phyloP scores from a whole-genome alignment of 1,140 invertebrate species.

The Drosophila erecta region DNA sequence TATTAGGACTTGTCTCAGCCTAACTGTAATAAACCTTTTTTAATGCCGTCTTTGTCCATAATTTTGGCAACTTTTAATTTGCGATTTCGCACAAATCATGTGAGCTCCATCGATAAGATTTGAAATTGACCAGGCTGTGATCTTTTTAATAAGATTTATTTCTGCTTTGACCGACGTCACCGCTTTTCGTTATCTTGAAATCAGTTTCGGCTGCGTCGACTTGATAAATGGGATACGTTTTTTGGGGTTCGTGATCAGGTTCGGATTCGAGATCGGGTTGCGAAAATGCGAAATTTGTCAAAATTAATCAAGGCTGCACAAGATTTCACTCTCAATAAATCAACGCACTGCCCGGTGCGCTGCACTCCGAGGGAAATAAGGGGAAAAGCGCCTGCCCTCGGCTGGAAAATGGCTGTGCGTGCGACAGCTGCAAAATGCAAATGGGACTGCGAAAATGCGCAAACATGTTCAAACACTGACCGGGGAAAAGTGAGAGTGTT shows the following conservation, averaged over 20 bases:
- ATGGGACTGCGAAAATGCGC: constrained; percentile 42
- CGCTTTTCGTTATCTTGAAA: constrained; percentile 26
- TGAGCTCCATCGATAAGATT: constrained; percentile 23
- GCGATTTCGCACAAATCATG: constrained; percentile 27
- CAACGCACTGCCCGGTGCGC: constrained; percentile 39
- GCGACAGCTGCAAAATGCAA: constrained; percentile 64
- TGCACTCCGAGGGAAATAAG: constrained; percentile 12
- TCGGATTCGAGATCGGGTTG: constrained; percentile 28
- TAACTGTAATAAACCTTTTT: constrained; percentile 11
- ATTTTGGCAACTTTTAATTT: constrained; percentile 22
- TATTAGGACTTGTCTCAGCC: constrained; percentile 3
- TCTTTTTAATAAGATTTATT: constrained; percentile 20
- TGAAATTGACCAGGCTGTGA: constrained; percentile 2
- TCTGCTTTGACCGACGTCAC: constrained; percentile 31
- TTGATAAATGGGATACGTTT: constrained; percentile 18
- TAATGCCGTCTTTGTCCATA: constrained; percentile 7
- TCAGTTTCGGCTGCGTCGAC: constrained; percentile 24
- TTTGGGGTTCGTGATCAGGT: constrained; percentile 28
- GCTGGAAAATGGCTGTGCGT: constrained; percentile 54
- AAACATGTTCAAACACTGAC: constrained; percentile 45
- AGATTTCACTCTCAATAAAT: constrained; percentile 80
- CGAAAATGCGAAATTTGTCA: constrained; percentile 67
- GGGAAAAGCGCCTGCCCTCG: constrained; percentile 49
- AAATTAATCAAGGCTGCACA: constrained; percentile 74
- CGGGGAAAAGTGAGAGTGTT: constrained; percentile 64